These are phyloP conservation scores for Salvelinus alpinus DNA, from an alignment of 2,113 vertebrate genomes.

Conservation along the genomic window DNA sequence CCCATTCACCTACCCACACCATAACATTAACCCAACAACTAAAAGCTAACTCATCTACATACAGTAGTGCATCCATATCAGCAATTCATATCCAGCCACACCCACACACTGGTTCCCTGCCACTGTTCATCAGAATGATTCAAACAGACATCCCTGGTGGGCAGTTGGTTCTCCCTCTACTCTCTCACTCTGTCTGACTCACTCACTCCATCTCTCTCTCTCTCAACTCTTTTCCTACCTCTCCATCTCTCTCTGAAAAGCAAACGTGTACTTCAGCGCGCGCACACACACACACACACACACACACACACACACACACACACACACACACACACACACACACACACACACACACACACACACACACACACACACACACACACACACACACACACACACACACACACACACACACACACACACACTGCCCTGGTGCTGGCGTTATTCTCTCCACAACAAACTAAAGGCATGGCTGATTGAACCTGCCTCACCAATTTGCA, in stretches of 20 bases:
- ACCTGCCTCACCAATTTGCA: slow-evolving; percentile 49
- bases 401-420: neutral
- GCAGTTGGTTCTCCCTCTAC: neutral
- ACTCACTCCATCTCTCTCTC: neutral
- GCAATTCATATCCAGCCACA: too few species aligned
- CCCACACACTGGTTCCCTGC: neutral
- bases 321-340: neutral
- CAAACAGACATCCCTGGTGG: neutral
- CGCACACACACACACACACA: neutral
- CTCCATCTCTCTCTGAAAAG: slow-evolving; percentile 9
- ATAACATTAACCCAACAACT: neutral
- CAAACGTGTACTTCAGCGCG: neutral
- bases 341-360: neutral
- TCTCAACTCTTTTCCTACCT: neutral
- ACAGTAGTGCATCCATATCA: neutral
- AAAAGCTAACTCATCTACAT: neutral
- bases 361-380: neutral
- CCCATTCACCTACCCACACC: neutral
- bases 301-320: neutral
- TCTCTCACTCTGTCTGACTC: slow-evolving; percentile 8
- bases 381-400: neutral
- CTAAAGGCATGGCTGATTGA: slow-evolving; percentile 41
- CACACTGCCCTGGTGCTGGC: neutral
- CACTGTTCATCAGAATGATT: neutral
- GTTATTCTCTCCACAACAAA: neutral